Evolutionary conservation across 2,797 vertebrate species (phyloP).

Genomic region (Paramormyrops hopkinsi): DNA sequence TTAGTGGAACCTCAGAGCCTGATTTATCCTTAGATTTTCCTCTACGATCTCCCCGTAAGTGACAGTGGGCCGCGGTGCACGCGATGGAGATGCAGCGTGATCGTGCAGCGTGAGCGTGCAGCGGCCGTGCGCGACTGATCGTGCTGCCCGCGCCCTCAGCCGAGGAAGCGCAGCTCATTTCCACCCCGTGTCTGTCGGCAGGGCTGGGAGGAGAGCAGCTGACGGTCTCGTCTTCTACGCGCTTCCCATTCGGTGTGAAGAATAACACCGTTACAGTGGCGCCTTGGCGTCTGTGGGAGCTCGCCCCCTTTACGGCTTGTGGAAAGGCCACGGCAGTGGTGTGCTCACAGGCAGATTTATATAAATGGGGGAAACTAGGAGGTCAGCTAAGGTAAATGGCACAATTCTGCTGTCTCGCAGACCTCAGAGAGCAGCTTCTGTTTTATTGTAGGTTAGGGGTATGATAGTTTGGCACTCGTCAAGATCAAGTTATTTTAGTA

Average conservation of each 20-base stretch:
- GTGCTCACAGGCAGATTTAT: not conserved
- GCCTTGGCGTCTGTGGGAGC: not conserved
- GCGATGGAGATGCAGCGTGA: not conserved
- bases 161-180: not conserved
- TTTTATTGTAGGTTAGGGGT: not conserved
- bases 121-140: not conserved
- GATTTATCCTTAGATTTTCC: not conserved
- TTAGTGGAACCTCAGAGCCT: not conserved
- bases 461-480: not conserved
- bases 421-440: not conserved
- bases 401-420: not conserved
- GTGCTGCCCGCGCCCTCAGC: not conserved
- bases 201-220: not conserved
- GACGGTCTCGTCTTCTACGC: conserved; percentile 7
- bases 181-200: not conserved
- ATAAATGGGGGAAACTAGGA: not conserved
- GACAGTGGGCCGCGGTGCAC: not conserved
- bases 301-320: not conserved
- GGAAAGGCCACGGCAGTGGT: not conserved
- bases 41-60: not conserved
- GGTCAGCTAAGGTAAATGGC: not conserved
- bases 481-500: not conserved
- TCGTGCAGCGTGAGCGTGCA: not conserved
- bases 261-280: not conserved
- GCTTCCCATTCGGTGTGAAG: not conserved